A percentile compares a stretch with the other conserved stretches of the same genome.
These are phyloP conservation scores for Diacarnus erythraeanus DNA, from an alignment of 37 sponge, comb jelly and placozoan genomes.

Conservation along the genomic window DNA sequence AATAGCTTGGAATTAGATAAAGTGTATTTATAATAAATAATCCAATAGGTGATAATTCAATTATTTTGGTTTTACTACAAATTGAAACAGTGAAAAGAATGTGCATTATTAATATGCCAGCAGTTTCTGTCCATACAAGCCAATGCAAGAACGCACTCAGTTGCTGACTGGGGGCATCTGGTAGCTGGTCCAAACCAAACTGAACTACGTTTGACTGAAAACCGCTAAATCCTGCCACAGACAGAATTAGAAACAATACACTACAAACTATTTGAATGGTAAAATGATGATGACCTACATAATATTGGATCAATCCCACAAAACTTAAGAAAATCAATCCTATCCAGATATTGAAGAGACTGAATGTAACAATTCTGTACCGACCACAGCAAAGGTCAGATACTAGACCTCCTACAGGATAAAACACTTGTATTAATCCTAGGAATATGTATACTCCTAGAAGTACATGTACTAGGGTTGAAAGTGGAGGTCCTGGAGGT, in stretches of 20 bases:
- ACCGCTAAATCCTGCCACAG: background rate
- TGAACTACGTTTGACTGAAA: conserved; percentile 5
- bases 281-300: too few relatives aligned
- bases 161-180: conserved; percentile 6
- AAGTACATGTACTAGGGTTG: background rate
- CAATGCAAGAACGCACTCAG: conserved; percentile 11
- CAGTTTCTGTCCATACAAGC: background rate
- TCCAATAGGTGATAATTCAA: background rate
- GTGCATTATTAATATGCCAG: background rate
- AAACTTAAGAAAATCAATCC: background rate
- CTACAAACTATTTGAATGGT: background rate
- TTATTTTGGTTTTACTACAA: background rate
- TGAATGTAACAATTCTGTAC: background rate
- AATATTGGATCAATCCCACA: too few relatives aligned
- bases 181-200: conserved; percentile 14
- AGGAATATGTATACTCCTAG: background rate
- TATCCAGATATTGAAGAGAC: background rate
- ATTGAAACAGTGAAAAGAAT: background rate
- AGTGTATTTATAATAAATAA: background rate
- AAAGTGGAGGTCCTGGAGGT: too few relatives aligned
- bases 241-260: background rate
- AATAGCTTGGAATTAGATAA: background rate
- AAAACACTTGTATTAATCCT: background rate
- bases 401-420: background rate
- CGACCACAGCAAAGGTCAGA: conserved; percentile 6